These are phyloP conservation scores for Deroplatys truncata DNA, from an alignment of 2,888 invertebrate genomes.

Conservation along the genomic window DNA sequence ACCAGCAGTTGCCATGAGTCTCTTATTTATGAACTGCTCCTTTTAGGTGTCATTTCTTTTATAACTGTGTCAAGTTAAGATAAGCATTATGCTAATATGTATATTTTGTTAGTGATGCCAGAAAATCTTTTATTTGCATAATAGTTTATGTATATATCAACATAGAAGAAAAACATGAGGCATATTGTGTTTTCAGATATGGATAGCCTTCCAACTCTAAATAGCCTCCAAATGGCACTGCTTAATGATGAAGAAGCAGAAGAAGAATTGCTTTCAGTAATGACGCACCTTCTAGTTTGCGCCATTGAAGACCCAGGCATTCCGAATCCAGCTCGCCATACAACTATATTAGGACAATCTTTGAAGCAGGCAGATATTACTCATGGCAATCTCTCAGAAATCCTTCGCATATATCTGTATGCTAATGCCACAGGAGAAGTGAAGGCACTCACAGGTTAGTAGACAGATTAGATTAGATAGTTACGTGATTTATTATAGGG, in stretches of 20 bases:
- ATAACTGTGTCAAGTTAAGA: no score
- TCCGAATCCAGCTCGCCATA: conserved; percentile 82
- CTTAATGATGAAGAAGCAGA: conserved; percentile 75
- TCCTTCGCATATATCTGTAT: conserved; percentile 85
- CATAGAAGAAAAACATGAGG: not conserved
- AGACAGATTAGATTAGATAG: no score
- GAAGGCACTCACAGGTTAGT: conserved; percentile 65
- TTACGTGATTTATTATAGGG: no score
- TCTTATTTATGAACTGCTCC: no score
- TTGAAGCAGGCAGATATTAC: conserved; percentile 85
- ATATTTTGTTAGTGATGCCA: no score
- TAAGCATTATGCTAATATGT: no score
- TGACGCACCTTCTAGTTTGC: conserved; percentile 85
- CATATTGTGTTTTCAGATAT: conserved; percentile 52
- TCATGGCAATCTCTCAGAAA: conserved; percentile 86
- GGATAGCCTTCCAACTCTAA: conserved; percentile 81
- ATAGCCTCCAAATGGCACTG: conserved; percentile 80
- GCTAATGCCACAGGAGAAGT: conserved; percentile 86
- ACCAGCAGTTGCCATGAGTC: no score
- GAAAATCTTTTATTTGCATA: no score
- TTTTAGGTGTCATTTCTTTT: no score
- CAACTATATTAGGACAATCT: conserved; percentile 86
- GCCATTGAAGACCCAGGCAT: conserved; percentile 93
- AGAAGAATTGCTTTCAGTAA: conserved; percentile 81
- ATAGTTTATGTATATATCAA: not conserved